Conservation (phyloP, 2,888 invertebrate genomes). For the Agrypnus murinus region DNA sequence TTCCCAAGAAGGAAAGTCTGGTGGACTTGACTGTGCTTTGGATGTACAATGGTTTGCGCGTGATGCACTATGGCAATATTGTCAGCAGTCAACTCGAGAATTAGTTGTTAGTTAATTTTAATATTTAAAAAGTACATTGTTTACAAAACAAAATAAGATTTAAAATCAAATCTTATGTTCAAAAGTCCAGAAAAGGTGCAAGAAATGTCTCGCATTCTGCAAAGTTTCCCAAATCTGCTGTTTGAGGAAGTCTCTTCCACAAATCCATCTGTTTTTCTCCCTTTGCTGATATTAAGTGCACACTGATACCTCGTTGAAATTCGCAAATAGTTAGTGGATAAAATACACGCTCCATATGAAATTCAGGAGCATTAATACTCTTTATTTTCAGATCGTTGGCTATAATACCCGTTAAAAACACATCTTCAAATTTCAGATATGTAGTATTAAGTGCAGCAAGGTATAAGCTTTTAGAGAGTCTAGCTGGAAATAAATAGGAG, state of each 20-base stretch:
- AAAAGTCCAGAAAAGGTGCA: too few relatives aligned
- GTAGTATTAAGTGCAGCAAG: constrained; percentile 80
- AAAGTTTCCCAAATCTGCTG: too few relatives aligned
- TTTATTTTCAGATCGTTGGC: constrained; percentile 82
- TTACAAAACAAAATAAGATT: too few relatives aligned
- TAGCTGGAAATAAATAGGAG: constrained; percentile 88
- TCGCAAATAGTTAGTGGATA: constrained; percentile 86
- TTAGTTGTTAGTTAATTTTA: too few relatives aligned
- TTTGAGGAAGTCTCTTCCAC: constrained; percentile 90
- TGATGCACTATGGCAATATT: too few relatives aligned
- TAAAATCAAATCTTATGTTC: too few relatives aligned
- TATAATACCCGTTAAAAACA: constrained; percentile 92
- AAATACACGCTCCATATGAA: constrained; percentile 87
- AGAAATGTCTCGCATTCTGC: too few relatives aligned
- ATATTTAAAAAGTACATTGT: too few relatives aligned
- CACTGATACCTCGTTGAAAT: constrained; percentile 86
- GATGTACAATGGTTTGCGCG: too few relatives aligned
- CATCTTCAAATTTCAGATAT: constrained; percentile 92
- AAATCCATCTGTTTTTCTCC: constrained; percentile 91
- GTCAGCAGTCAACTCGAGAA: too few relatives aligned
- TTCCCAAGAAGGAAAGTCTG: too few relatives aligned
- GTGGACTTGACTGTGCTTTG: too few relatives aligned
- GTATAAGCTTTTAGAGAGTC: constrained; percentile 83
- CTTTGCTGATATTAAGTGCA: constrained; percentile 93
- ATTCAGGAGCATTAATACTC: constrained; percentile 83